Evolutionary conservation across 2,888 invertebrate genomes (phyloP), one percentile per base, ranked within the genome.

Genomic region (Mayetiola destructor): DNA sequence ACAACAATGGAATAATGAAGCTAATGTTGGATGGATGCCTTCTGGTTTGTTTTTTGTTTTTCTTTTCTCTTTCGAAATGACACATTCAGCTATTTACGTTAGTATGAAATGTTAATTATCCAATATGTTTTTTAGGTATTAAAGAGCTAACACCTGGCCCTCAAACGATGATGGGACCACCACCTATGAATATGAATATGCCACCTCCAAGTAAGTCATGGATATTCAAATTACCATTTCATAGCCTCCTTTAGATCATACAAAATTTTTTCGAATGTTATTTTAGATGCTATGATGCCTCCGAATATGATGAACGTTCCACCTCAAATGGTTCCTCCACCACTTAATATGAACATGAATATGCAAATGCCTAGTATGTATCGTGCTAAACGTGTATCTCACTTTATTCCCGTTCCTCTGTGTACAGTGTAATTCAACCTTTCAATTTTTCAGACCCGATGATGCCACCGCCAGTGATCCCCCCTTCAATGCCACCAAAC

Each of bases 1-100:
- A 65, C 80, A 78, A 54, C 84, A 84, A 63, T 84, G 84, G 84
- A 77, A 77, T 64, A 78, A 76, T 62, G 69, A 70, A 48, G n/a
- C n/a, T n/a, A 77, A 77, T 61, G 72, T 72, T 5, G 77, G 75
- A 18, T 84, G 84, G 84, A 75, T 76, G 27, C 82, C 83, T 9
- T 67, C 68, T 20, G 82, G 83, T 61, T n/a, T n/a, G 23, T 37
- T 37, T 37, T 37, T 12, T 37, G 8, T 37, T 3, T n/a, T 21
- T 42, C 4, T 23, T 14, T 42, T 2, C 10, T 23, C 8, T 23
- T 42, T 42, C 5, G 23, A 4, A 42, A 14, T 16, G 20, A 20
- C 21, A n/a, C 23, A 3, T 40, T 40, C 10, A n/a, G 3, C 2
- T 21, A 21, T 32, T 32, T 12, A 32, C 8, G 12, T 12, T 32